Evolutionary conservation across 2,113 vertebrate species (phyloP).

Genomic region (Dermatemys mawii): DNA sequence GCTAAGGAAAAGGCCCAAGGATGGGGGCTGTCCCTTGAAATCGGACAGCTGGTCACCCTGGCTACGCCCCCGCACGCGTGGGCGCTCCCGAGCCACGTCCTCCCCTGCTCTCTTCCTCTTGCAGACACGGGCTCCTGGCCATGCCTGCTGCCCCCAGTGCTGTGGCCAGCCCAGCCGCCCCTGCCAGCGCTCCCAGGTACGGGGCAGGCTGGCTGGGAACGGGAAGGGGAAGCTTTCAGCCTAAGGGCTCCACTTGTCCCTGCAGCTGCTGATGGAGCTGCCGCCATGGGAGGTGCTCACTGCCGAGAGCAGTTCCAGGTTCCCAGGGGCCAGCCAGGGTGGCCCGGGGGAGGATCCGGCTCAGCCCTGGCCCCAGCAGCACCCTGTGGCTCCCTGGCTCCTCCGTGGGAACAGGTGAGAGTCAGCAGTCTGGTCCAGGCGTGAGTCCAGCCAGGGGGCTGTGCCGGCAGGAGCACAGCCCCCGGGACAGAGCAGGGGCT

Average conservation of each 20-base stretch:
- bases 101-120: background rate
- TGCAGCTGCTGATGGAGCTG: background rate
- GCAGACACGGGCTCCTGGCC: constrained; percentile 38
- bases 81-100: background rate
- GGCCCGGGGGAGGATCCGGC: background rate
- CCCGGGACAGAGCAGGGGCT: background rate
- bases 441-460: background rate
- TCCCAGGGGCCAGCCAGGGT: background rate
- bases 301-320: rapidly evolving
- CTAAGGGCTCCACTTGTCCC: rapidly evolving
- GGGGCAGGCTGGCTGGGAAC: background rate
- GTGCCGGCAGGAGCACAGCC: background rate
- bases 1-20: too few relatives aligned
- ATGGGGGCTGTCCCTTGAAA: too few relatives aligned
- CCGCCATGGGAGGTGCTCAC: rapidly evolving
- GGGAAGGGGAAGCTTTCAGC: background rate
- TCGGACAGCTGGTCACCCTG: too few relatives aligned
- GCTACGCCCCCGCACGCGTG: too few relatives aligned
- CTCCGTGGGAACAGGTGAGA: constrained; percentile 60
- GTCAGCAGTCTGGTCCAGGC: rapidly evolving
- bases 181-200: background rate
- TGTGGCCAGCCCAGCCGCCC: background rate
- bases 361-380: background rate
- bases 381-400: background rate
- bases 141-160: constrained; percentile 44